Conservation (phyloP, 2,888 invertebrate genomes). For the Orthonevra nobilis region DNA sequence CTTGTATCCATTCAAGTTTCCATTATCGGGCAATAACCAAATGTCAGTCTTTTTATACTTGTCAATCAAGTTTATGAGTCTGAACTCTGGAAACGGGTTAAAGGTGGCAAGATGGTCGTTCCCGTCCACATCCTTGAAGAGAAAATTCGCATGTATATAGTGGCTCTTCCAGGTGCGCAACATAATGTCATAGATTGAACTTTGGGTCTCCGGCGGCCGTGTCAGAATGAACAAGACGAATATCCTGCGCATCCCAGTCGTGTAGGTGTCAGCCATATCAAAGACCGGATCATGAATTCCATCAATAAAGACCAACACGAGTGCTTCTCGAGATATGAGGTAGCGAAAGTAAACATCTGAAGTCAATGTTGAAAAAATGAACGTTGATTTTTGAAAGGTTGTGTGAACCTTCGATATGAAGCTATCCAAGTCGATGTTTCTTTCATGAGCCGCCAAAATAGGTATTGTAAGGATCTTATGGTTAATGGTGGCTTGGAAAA, state of each 20-base stretch:
- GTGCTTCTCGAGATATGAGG: not conserved
- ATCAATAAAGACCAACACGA: slow-evolving; percentile 4
- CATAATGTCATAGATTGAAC: not conserved
- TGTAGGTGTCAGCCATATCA: not conserved
- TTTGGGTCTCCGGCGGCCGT: not conserved
- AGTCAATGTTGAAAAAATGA: not conserved
- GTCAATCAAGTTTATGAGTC: not conserved
- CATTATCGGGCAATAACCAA: not conserved
- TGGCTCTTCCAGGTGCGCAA: not conserved
- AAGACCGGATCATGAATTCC: not conserved
- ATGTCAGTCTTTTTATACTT: not conserved
- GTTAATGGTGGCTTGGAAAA: not conserved
- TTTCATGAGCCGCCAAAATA: not conserved
- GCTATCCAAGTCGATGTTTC: not conserved
- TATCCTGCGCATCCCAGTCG: not conserved
- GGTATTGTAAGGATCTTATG: not conserved
- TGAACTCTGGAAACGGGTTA: not conserved
- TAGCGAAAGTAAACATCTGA: not conserved
- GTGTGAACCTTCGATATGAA: not conserved
- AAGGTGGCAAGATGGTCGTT: not conserved
- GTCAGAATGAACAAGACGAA: slow-evolving; percentile 6
- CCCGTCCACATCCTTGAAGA: not conserved
- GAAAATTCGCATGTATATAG: not conserved
- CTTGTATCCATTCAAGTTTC: slow-evolving; percentile 73
- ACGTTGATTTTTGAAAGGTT: not conserved